These are phyloP conservation scores for Drosophila obscura DNA, from an alignment of 1,140 invertebrate genomes.

Conservation along the genomic window DNA sequence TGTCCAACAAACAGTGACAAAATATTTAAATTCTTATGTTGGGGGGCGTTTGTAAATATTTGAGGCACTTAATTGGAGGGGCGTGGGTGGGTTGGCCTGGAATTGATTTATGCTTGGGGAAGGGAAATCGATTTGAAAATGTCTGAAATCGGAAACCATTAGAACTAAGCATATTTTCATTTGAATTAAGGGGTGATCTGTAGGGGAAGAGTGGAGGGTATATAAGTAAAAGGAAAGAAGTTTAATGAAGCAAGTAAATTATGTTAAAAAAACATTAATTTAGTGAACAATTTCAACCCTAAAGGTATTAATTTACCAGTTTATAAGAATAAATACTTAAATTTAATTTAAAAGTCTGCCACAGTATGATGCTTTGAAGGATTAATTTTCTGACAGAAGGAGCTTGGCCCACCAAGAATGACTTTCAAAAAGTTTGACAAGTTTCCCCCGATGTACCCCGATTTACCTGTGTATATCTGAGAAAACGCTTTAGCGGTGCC, in stretches of 20 bases:
- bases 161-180: constrained; percentile 31
- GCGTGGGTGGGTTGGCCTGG: constrained; percentile 35
- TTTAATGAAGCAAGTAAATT: no score
- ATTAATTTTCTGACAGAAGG: not conserved
- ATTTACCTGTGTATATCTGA: no score
- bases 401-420: constrained; percentile 14
- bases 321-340: no score
- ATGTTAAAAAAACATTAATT: no score
- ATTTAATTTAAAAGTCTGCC: no score
- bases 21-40: constrained; percentile 71
- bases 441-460: not conserved
- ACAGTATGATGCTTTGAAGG: not conserved
- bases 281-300: no score
- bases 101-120: constrained; percentile 67
- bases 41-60: constrained; percentile 77
- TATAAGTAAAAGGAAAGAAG: no score
- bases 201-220: not conserved
- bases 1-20: constrained; percentile 77
- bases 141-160: constrained; percentile 9
- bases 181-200: constrained; percentile 23
- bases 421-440: constrained; percentile 33
- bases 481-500: constrained; percentile 2
- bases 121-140: constrained; percentile 53
- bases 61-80: constrained; percentile 75
- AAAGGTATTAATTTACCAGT: no score